A percentile compares a stretch with the other conserved stretches of the same genome.
Evolutionary conservation across 2,888 invertebrate genomes (phyloP).

Genomic region (Apeira syringaria): DNA sequence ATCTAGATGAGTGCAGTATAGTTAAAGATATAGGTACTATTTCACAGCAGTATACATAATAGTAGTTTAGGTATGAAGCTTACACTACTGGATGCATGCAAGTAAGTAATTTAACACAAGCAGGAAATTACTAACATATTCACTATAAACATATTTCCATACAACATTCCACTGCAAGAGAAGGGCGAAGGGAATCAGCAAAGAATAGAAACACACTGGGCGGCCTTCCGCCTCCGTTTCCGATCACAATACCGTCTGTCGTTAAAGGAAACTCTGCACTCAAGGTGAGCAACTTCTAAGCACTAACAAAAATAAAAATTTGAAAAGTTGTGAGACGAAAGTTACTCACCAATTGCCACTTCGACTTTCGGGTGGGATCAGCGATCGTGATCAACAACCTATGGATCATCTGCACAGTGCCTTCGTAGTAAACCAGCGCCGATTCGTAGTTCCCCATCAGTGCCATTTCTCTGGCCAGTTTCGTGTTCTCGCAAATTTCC

Average conservation of each 20-base stretch:
- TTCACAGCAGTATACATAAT: too few species aligned
- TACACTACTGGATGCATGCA: too few species aligned
- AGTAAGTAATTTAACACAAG: too few species aligned
- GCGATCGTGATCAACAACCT: conserved; percentile 90
- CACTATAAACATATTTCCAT: too few species aligned
- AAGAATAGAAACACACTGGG: conserved; percentile 44
- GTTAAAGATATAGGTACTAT: too few species aligned
- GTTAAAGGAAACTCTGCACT: conserved; percentile 68
- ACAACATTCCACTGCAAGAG: too few species aligned
- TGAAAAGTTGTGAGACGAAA: conserved; percentile 30
- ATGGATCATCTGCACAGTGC: conserved; percentile 95
- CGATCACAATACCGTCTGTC: conserved; percentile 62
- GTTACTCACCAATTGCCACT: conserved; percentile 92
- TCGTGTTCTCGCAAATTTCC: conserved; percentile 97
- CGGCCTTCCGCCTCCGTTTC: conserved; percentile 69
- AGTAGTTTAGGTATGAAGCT: too few species aligned
- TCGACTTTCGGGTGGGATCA: conserved; percentile 91
- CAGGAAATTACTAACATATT: too few species aligned
- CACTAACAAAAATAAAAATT: conserved; percentile 28
- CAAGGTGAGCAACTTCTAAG: conserved; percentile 63
- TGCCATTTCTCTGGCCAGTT: conserved; percentile 97
- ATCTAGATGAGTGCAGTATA: too few species aligned
- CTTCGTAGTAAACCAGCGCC: conserved; percentile 96
- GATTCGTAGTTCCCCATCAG: conserved; percentile 98
- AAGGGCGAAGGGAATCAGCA: conserved; percentile 28